phyloP scores from a whole-genome alignment of 2,113 vertebrate genomes.

The Condylura cristata region DNA sequence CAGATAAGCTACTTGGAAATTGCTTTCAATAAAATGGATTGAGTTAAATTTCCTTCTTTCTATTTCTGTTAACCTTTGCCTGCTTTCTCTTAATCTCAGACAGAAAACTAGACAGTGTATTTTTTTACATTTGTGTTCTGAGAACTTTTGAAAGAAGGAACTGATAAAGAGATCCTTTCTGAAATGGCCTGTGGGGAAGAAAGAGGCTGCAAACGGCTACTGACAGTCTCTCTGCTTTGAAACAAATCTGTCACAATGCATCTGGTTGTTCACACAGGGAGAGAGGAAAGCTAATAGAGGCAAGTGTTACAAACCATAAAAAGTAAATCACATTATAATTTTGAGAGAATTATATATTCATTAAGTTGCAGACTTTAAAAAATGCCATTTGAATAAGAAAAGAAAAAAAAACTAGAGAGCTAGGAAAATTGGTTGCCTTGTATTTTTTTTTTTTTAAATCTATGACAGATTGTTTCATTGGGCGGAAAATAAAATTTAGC shows the following conservation, averaged over 20 bases:
- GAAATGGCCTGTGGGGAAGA: conserved; percentile 44
- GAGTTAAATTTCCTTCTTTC: conserved; percentile 68
- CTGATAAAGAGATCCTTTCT: neutral
- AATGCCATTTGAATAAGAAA: conserved; percentile 22
- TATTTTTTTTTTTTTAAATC: conserved; percentile 2
- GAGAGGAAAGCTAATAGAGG: neutral
- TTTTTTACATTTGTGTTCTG: conserved; percentile 14
- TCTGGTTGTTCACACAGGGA: neutral
- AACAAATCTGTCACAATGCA: neutral
- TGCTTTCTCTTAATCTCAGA: conserved; percentile 13
- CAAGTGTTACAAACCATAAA: conserved; percentile 29
- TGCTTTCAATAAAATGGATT: conserved; percentile 73
- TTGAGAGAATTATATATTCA: conserved; percentile 38
- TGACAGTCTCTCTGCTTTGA: neutral
- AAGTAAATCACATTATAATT: conserved; percentile 49
- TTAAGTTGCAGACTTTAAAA: neutral
- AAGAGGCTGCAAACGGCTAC: neutral
- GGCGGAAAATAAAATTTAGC: neutral
- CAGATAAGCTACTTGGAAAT: conserved; percentile 69
- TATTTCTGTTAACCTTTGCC: conserved; percentile 72
- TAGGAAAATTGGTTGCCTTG: neutral
- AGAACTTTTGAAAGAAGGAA: conserved; percentile 52
- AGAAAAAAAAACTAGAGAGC: neutral
- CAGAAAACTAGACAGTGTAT: neutral
- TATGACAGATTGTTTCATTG: neutral